Evolutionary conservation across 2,888 invertebrate species (phyloP).

Genomic region (Philhelius pedissequus): DNA sequence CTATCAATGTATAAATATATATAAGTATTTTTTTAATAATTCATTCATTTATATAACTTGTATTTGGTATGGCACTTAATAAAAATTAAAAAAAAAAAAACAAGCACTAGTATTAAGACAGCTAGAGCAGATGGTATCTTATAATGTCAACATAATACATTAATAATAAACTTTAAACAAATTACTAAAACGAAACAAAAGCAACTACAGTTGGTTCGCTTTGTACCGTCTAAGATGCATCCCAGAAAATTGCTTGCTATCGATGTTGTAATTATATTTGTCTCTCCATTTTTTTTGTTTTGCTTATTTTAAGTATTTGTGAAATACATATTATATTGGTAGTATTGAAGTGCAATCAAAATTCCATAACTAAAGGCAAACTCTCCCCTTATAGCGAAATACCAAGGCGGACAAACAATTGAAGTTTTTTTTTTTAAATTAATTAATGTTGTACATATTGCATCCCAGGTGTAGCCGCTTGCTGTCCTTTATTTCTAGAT

Average conservation of each 20-base stretch:
- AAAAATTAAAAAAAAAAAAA: not conserved
- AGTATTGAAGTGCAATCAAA: not conserved
- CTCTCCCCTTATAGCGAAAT: constrained; percentile 17
- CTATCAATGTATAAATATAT: not conserved
- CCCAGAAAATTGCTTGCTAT: constrained; percentile 33
- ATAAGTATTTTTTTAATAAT: constrained; percentile 9
- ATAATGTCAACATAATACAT: not conserved
- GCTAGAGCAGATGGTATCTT: not conserved
- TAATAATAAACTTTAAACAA: not conserved
- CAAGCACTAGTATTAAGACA: constrained; percentile 8
- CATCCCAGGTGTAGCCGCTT: constrained; percentile 55
- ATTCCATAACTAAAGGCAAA: not conserved
- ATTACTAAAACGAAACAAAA: constrained; percentile 24
- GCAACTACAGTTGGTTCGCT: constrained; percentile 23
- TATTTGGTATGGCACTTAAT: constrained; percentile 61
- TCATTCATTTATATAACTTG: not conserved
- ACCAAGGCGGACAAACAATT: not conserved
- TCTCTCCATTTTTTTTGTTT: constrained; percentile 12
- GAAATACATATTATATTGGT: not conserved
- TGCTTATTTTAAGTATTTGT: not conserved
- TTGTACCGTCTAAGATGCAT: constrained; percentile 55
- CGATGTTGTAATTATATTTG: constrained; percentile 43
- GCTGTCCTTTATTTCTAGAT: constrained; percentile 44
- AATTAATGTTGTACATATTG: constrained; percentile 55
- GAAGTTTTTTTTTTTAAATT: constrained; percentile 5